phyloP scores from a whole-genome alignment of 2,888 invertebrate genomes.

The Campoplex nolae region DNA sequence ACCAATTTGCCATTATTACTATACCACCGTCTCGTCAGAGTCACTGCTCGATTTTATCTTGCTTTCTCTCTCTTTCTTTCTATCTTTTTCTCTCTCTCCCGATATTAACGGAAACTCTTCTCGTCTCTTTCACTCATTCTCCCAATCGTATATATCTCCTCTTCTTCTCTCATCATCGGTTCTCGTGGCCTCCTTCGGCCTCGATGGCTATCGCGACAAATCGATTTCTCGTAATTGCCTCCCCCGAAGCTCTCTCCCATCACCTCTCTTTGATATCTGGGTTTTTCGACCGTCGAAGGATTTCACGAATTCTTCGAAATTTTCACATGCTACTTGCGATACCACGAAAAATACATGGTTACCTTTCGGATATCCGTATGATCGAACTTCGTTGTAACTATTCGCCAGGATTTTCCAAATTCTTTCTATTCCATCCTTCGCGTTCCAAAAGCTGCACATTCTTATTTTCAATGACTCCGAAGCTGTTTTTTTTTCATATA shows the following conservation, averaged over 20 bases:
- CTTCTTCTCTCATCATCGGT: slow-evolving; percentile 63
- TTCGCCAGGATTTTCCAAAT: neutral
- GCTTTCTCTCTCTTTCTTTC: slow-evolving; percentile 2
- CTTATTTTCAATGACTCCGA: neutral
- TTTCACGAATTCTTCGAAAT: slow-evolving; percentile 51
- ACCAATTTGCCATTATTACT: slow-evolving; percentile 69
- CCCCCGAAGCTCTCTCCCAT: slow-evolving; percentile 29
- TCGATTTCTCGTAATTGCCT: slow-evolving; percentile 71
- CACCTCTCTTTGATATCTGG: slow-evolving; percentile 52
- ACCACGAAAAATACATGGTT: neutral
- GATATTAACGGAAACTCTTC: slow-evolving; percentile 63
- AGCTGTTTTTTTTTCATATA: neutral
- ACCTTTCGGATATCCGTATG: neutral
- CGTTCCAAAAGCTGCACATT: neutral
- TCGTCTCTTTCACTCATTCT: slow-evolving; percentile 44
- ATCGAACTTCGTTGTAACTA: neutral
- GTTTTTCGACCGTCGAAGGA: slow-evolving; percentile 52
- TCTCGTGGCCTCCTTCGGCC: slow-evolving; percentile 66
- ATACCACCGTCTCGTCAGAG: slow-evolving; percentile 66
- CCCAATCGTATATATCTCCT: slow-evolving; percentile 17
- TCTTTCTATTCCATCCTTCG: neutral
- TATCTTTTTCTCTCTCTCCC: slow-evolving; percentile 52
- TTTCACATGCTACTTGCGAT: neutral
- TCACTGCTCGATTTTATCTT: slow-evolving; percentile 66
- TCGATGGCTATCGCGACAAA: slow-evolving; percentile 69